A percentile compares a stretch with the other conserved stretches of the same genome.
Evolutionary conservation across 2,113 vertebrate species (phyloP).

Genomic region (Acrocephalus kingi): DNA sequence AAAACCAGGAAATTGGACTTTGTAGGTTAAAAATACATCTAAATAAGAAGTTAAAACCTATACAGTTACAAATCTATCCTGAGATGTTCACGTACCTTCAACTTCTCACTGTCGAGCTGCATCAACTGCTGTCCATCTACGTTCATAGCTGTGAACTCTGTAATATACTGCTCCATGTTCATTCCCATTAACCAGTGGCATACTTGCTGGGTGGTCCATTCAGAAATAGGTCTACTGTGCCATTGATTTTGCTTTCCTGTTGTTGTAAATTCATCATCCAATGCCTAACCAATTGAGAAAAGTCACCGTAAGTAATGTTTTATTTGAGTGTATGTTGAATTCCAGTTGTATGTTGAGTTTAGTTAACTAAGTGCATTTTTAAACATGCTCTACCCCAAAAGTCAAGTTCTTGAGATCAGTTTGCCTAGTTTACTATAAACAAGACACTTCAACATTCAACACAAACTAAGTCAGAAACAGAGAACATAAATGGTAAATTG

Average conservation of each 20-base stretch:
- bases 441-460: background rate
- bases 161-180: slow-evolving; percentile 90
- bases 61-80: background rate
- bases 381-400: background rate
- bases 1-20: background rate
- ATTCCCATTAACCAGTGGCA: slow-evolving; percentile 89
- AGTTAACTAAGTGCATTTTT: background rate
- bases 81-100: slow-evolving; percentile 77
- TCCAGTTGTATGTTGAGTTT: background rate
- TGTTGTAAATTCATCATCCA: slow-evolving; percentile 81
- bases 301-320: background rate
- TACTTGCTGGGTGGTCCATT: slow-evolving; percentile 89
- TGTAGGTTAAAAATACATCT: background rate
- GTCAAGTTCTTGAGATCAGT: background rate
- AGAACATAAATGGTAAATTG: background rate
- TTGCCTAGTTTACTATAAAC: background rate
- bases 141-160: slow-evolving; percentile 82
- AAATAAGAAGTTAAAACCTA: background rate
- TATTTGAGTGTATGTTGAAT: background rate
- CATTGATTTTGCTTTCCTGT: slow-evolving; percentile 87
- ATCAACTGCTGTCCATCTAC: slow-evolving; percentile 84
- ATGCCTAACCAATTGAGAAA: slow-evolving; percentile 71
- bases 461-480: background rate
- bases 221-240: slow-evolving; percentile 84
- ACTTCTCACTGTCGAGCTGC: slow-evolving; percentile 84